Evolutionary conservation across 2,113 vertebrate species (phyloP), one percentile per base, ranked within the genome.

Genomic region (Antennarius striatus): DNA sequence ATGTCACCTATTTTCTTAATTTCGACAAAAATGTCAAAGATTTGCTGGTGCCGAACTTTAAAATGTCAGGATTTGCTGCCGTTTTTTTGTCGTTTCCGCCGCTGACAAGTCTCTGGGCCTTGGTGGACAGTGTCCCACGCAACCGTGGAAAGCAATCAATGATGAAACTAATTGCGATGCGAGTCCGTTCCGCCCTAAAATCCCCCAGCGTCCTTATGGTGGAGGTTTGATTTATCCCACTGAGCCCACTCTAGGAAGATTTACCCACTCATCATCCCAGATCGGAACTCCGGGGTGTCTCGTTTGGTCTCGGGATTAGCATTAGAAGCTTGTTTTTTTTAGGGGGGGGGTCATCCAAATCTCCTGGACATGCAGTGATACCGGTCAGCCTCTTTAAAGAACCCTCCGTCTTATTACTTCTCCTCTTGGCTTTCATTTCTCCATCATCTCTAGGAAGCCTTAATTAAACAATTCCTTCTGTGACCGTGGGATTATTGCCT

Each of bases 141-240:
- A 11, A 11, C 3, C 10, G 10, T 11, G 42, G 3, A 12, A 12
- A 7, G 3, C 7, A 43, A 43, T 43, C 42, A 12, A 43, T 43
- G 11, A 11, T 43, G 42, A 11, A 10, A 43, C 5, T 43, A 43
- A 43, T 40, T 40, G 39, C 39, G 1, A 40, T 1, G 5, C 3
- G 6, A 7, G 10, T 6, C 39, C 39, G 6, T 7, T 10, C 11
- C 9, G 42, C 42, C 11, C 45, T 13, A 15, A 47, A 22, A 47
- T 15, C 45, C 45, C 45, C 28, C 12, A 5, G 22, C 6, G 10
- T 17, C 5, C 46, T 36, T 22, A 17, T 57, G 4, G 30, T 10
- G 36, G 30, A 12, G 15, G 62, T 47, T 77, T 80, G 80, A 65
- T 85, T 83, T 86, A 79, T 77, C 84, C 81, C 63, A 63, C 68